Percentiles rank a stretch among this genome's conserved stretches.
phyloP scores from a whole-genome alignment of 2,888 invertebrate species.

The Tethea ocularis region DNA sequence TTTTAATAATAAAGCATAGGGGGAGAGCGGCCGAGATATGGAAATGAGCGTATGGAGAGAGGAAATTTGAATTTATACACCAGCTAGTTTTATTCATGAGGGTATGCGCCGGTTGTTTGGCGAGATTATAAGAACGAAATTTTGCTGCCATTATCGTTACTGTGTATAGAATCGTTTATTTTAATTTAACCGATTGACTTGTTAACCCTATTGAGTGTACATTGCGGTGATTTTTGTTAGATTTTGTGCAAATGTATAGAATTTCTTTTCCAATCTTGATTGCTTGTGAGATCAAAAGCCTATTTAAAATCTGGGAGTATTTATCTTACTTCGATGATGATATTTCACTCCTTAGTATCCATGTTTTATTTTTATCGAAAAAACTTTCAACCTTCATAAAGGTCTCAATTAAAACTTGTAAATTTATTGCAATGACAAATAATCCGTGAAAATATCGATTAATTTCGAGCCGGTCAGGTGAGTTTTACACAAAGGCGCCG shows the following conservation, averaged over 20 bases:
- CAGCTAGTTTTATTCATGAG: constrained; percentile 81
- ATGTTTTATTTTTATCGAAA: too few species aligned
- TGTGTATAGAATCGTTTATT: constrained; percentile 41
- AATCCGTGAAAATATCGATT: constrained; percentile 37
- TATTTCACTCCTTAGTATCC: too few species aligned
- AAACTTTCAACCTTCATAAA: too few species aligned
- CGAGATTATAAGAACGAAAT: constrained; percentile 55
- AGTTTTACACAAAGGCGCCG: constrained; percentile 16
- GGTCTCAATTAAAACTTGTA: neutral
- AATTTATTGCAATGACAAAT: constrained; percentile 17
- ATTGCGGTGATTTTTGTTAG: neutral
- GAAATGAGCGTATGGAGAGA: constrained; percentile 81
- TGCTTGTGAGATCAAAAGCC: neutral
- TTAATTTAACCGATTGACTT: constrained; percentile 21
- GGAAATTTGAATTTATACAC: constrained; percentile 84
- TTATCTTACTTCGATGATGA: too few species aligned
- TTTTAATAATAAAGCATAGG: constrained; percentile 81
- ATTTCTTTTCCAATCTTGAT: neutral
- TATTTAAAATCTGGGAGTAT: too few species aligned
- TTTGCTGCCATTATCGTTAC: constrained; percentile 50
- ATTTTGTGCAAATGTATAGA: neutral
- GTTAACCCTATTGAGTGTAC: constrained; percentile 4
- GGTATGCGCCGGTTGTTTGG: constrained; percentile 53
- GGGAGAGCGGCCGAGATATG: constrained; percentile 77
- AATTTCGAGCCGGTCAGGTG: constrained; percentile 26